Evolutionary conservation across 2,113 vertebrate species (phyloP), one percentile per base, ranked within the genome.

Genomic region (Regulus satrapa): DNA sequence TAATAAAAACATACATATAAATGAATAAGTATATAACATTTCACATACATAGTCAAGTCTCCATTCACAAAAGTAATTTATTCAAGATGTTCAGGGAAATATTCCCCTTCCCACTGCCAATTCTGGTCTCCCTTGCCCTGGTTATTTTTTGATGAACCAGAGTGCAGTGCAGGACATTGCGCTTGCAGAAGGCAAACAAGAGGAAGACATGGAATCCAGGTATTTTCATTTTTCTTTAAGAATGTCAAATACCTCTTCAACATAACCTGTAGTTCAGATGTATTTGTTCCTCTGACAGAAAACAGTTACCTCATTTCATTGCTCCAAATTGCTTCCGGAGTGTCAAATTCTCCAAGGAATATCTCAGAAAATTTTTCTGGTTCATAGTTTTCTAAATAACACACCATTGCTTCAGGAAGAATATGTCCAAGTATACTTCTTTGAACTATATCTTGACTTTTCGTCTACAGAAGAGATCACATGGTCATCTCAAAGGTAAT

Each of bases 321-420:
- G 98, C 99, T 99, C 99, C 99, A 99, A 96, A 99, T 99, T 92
- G 99, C 99, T 98, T 99, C 99, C 9, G 99, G 99, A 29, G 99
- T 99, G 84, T 99, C 99, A 97, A 99, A 99, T 93, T 99, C 99
- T 93, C 99, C 99, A 20, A 99, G 98, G 96, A 99, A 99, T 94
- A 99, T 99, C 97, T 99, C 99, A 7, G 99, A 99, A 98, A 99
- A 99, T 88, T 99, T 99, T 80, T 99, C 99, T 24, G 99, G 97
- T 79, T 99, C 99, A 46, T 99, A 99, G 95, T 99, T 99, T 98
- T 99, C 99, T 94, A 99, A 97, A 74, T 99, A 99, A 97, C 99
- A 99, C 92, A 99, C 99, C 99, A 99, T 99, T 79, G 99, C 99
- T 97, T 99, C 99, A 52, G 99, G 99, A 82, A 99, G 97, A 91